phyloP scores from a whole-genome alignment of 1,140 invertebrate genomes.

The Drosophila baimaii region DNA sequence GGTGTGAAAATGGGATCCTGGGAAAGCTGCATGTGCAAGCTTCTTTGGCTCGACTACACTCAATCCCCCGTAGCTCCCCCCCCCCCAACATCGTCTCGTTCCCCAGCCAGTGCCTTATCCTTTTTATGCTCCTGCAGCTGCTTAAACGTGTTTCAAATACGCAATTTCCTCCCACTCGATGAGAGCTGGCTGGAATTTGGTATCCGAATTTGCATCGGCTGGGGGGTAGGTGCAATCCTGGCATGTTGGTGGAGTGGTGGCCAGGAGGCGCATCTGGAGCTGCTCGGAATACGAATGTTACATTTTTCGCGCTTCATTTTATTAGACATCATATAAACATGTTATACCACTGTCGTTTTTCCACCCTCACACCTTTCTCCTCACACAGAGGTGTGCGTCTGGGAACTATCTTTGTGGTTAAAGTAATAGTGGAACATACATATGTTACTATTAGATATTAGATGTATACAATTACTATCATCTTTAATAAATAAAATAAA shows the following conservation, averaged over 20 bases:
- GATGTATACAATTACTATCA: no score
- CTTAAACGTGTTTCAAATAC: constrained; percentile 81
- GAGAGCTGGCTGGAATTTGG: constrained; percentile 42
- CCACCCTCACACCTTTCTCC: not conserved
- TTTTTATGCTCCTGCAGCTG: constrained; percentile 74
- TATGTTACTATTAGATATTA: no score
- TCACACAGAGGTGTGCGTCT: no score
- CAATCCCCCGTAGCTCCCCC: no score
- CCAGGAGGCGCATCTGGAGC: constrained; percentile 8
- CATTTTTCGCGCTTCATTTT: constrained; percentile 65
- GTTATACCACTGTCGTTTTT: constrained; percentile 18
- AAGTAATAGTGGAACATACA: not conserved
- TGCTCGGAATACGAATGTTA: constrained; percentile 66
- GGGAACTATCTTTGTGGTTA: not conserved
- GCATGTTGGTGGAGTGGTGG: not conserved
- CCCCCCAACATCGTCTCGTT: constrained; percentile 4
- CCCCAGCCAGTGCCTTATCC: constrained; percentile 12
- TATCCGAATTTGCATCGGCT: constrained; percentile 42
- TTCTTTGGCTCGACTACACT: constrained; percentile 10
- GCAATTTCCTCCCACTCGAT: constrained; percentile 60
- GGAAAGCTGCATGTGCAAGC: constrained; percentile 43
- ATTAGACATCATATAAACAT: constrained; percentile 73
- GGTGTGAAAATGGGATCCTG: constrained; percentile 10
- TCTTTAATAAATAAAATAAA: no score
- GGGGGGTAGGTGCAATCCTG: not conserved